These are phyloP conservation scores for Hippasteria phrygiana DNA, from an alignment of 53 echinoderm and acorn worm species.

Conservation along the genomic window DNA sequence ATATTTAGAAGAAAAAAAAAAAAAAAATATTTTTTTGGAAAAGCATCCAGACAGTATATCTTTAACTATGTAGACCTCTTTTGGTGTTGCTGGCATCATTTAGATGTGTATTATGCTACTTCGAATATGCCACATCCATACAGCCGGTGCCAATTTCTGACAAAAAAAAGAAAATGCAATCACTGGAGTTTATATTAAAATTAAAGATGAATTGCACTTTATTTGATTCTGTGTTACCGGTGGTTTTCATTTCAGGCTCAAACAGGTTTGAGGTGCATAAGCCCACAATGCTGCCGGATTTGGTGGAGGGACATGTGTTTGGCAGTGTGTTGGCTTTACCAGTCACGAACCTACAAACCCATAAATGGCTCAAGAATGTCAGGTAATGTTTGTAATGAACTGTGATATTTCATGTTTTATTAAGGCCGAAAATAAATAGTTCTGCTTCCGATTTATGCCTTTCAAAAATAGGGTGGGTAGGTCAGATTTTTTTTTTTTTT, in stretches of 20 bases:
- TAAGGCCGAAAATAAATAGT: not conserved
- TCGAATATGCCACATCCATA: no score
- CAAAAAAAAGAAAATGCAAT: not conserved
- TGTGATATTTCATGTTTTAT: not conserved
- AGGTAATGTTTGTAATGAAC: slow-evolving; percentile 49
- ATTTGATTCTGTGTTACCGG: no score
- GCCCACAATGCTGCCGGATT: slow-evolving; percentile 76
- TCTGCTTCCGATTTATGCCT: no score
- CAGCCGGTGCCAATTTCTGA: no score
- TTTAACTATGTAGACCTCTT: no score
- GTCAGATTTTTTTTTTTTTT: no score
- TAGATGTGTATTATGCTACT: no score
- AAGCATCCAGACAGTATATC: no score
- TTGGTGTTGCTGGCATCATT: no score
- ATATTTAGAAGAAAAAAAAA: no score
- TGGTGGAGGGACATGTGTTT: slow-evolving; percentile 78
- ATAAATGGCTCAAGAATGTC: slow-evolving; percentile 88
- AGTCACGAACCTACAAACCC: slow-evolving; percentile 87
- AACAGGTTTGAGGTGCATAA: slow-evolving; percentile 63
- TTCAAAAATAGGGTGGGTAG: no score
- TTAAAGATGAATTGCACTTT: not conserved
- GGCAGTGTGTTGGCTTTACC: slow-evolving; percentile 77
- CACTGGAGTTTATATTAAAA: not conserved
- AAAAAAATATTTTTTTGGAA: no score
- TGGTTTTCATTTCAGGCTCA: slow-evolving; percentile 58